Evolutionary conservation across 2,113 vertebrate genomes (phyloP).

Genomic region (Platycercus adscitus): DNA sequence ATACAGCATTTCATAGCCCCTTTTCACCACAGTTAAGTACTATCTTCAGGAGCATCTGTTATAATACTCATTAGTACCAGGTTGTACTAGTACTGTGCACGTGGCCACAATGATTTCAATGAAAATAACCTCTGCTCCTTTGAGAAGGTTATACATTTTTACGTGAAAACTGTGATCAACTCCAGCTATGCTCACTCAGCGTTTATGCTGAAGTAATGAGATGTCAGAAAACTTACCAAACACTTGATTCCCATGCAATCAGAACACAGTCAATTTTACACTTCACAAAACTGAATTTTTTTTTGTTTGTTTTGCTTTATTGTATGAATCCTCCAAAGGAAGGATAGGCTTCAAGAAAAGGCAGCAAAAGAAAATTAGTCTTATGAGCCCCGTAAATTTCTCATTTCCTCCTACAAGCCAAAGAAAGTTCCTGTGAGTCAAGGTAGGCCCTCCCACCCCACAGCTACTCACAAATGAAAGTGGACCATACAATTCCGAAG

Average conservation of each 20-base stretch:
- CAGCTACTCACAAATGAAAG: neutral
- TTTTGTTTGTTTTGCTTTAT: neutral
- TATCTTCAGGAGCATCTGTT: neutral
- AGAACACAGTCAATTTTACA: neutral
- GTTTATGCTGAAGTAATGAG: neutral
- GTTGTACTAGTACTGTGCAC: neutral
- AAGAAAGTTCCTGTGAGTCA: neutral
- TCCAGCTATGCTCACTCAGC: neutral
- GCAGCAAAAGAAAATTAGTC: neutral
- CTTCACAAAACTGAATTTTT: neutral
- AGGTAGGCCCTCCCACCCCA: neutral
- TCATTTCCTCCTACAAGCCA: neutral
- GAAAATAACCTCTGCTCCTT: neutral
- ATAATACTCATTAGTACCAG: neutral
- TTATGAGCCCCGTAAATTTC: neutral
- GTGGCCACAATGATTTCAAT: neutral
- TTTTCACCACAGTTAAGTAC: neutral
- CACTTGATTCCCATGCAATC: neutral
- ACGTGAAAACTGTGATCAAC: neutral
- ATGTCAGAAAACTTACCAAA: slow-evolving; percentile 8
- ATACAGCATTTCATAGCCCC: neutral
- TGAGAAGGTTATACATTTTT: neutral
- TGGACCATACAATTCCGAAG: neutral
- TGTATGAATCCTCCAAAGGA: neutral
- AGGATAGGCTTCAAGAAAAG: neutral